Conservation (phyloP, 1,140 invertebrate species). For the Dryas iulia region DNA sequence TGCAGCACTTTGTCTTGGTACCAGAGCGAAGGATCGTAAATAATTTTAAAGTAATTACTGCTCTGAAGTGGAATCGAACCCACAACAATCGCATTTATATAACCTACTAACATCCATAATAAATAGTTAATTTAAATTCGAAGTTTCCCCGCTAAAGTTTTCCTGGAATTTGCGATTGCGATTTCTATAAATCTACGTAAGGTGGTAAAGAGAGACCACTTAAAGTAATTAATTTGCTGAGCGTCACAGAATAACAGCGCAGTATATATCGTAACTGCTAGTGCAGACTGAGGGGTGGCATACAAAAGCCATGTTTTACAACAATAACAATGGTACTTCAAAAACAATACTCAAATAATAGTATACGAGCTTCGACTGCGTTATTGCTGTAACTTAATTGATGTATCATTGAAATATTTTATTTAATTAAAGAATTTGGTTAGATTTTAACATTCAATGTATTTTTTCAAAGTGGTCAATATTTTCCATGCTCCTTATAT, state of each 20-base stretch:
- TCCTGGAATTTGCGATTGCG: not conserved
- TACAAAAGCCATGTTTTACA: not conserved
- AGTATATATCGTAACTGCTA: not conserved
- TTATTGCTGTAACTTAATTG: not conserved
- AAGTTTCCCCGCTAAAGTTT: not conserved
- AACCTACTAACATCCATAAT: not conserved
- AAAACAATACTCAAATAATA: not conserved
- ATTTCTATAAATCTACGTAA: constrained; percentile 1
- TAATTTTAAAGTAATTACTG: no score
- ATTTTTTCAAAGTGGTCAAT: no score
- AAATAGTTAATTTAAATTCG: not conserved
- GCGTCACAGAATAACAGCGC: not conserved
- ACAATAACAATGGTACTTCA: not conserved
- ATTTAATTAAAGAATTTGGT: no score
- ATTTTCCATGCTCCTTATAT: no score
- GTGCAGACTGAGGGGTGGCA: not conserved
- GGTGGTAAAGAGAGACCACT: not conserved
- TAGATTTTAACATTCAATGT: no score
- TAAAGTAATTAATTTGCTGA: not conserved
- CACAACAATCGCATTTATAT: no score
- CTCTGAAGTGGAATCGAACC: no score
- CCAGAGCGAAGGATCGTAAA: no score
- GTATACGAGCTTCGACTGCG: not conserved
- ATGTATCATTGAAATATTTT: no score
- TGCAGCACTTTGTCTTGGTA: no score